Conservation (phyloP, 2,888 invertebrate species). For the Phanerotoma sp. region DNA sequence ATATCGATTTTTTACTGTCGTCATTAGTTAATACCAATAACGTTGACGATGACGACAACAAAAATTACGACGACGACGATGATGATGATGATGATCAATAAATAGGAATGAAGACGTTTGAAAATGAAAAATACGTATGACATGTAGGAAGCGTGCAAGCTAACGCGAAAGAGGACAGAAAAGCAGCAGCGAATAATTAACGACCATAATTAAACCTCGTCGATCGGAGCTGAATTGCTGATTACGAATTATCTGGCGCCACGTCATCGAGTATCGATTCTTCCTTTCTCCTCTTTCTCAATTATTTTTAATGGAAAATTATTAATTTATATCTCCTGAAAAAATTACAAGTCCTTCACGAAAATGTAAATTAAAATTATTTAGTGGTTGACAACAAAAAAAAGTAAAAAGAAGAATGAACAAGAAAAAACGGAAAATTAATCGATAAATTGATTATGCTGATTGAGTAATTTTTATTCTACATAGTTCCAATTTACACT, state of each 20-base stretch:
- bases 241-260: background rate
- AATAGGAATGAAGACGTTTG: no score
- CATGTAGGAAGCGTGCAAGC: background rate
- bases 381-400: no score
- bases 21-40: no score
- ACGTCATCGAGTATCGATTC: background rate
- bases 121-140: background rate
- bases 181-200: background rate
- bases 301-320: background rate
- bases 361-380: no score
- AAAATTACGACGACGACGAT: background rate
- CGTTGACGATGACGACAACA: no score
- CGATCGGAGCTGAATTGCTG: conserved; percentile 1
- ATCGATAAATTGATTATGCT: no score
- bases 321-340: background rate
- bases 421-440: no score
- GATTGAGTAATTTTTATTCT: no score
- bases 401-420: no score
- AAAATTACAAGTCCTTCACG: no score
- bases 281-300: background rate
- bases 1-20: background rate
- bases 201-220: conserved; percentile 5
- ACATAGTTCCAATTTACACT: no score
- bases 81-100: background rate
- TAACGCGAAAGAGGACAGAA: background rate